These are phyloP conservation scores for Ceratitis capitata DNA, from an alignment of 1,140 invertebrate genomes.

Conservation along the genomic window DNA sequence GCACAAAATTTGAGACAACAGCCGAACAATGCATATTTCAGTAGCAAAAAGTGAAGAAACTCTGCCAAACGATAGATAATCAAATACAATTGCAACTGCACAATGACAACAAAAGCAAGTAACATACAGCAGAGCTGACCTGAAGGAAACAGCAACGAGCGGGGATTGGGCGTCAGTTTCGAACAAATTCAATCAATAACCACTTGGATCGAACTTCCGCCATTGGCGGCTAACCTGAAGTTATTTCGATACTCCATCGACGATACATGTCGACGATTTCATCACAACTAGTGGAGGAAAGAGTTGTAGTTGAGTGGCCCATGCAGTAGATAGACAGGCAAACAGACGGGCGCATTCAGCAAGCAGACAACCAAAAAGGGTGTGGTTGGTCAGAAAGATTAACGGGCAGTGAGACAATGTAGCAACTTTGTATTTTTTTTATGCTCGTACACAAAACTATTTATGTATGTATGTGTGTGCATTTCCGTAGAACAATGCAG, in stretches of 20 bases:
- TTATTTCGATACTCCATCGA: conserved; percentile 10
- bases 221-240: background rate
- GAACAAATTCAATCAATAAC: conserved; percentile 38
- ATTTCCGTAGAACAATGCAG: background rate
- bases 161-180: background rate
- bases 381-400: background rate
- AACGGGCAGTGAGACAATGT: background rate
- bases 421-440: background rate
- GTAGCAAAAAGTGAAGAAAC: background rate
- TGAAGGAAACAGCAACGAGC: background rate
- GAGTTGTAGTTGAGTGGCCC: background rate
- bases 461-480: background rate
- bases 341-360: background rate
- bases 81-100: background rate
- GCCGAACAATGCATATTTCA: background rate
- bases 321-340: background rate
- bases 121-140: background rate
- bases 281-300: too few relatives aligned
- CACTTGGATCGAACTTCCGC: conserved; percentile 26
- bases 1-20: background rate
- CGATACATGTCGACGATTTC: too few relatives aligned
- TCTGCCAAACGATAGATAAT: background rate
- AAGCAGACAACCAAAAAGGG: background rate
- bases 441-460: background rate
- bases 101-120: background rate